These are phyloP conservation scores for Lasioglossum figueresi DNA, from an alignment of 2,888 invertebrate species.

Conservation along the genomic window DNA sequence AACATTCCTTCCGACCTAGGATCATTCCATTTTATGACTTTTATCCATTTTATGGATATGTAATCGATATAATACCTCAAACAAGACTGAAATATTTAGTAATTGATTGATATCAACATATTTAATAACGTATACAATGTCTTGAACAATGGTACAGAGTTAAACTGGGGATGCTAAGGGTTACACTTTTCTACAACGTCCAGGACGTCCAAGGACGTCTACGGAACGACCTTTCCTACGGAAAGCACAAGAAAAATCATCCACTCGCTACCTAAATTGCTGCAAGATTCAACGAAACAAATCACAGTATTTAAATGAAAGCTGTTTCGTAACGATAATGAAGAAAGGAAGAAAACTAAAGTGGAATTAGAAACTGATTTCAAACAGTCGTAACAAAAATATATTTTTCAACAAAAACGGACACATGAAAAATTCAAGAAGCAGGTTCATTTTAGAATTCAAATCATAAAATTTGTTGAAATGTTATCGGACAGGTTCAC, in stretches of 20 bases:
- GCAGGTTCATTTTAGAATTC: background rate
- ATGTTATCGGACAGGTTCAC: too few species aligned
- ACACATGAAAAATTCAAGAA: background rate
- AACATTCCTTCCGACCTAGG: too few species aligned
- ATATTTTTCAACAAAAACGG: background rate
- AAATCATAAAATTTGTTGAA: background rate
- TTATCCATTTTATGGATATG: too few species aligned
- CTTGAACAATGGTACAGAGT: too few species aligned
- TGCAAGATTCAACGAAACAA: background rate
- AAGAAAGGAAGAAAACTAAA: background rate
- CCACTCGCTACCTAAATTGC: background rate
- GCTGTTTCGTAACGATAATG: background rate
- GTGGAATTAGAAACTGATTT: background rate
- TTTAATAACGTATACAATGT: too few species aligned
- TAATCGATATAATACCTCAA: too few species aligned
- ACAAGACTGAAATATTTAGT: too few species aligned
- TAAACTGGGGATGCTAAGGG: background rate
- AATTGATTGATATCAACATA: too few species aligned
- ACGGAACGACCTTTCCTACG: too few species aligned
- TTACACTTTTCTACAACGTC: background rate
- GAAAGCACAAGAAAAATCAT: background rate
- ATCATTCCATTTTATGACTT: too few species aligned
- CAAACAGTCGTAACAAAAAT: background rate
- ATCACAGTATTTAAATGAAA: background rate
- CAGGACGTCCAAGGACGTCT: background rate